These are phyloP conservation scores for Dorcus parallelipipedus DNA, from an alignment of 2,888 invertebrate genomes.

Conservation along the genomic window DNA sequence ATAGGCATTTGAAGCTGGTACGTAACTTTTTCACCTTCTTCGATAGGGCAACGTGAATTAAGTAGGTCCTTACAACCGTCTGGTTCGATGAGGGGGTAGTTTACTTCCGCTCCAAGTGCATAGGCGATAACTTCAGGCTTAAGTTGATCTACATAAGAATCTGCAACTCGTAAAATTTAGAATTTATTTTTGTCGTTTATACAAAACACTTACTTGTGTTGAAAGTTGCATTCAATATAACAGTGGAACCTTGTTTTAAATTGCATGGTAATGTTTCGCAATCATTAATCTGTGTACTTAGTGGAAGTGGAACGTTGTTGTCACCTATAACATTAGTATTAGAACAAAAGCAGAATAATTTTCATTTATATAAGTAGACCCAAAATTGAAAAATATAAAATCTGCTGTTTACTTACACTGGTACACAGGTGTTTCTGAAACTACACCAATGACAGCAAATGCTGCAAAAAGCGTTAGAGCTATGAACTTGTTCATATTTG, in stretches of 20 bases:
- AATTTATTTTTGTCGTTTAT: neutral
- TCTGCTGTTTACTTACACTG: too few relatives aligned
- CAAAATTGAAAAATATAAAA: too few relatives aligned
- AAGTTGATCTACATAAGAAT: neutral
- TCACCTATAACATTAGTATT: neutral
- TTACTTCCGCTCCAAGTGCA: neutral
- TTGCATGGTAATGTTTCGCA: neutral
- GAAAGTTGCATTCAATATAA: neutral
- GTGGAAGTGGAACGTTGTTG: neutral
- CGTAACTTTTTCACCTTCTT: neutral
- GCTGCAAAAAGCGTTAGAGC: too few relatives aligned
- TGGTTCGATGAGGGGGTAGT: constrained; percentile 1
- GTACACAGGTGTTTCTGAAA: too few relatives aligned
- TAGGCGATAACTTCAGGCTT: neutral
- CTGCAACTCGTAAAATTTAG: neutral
- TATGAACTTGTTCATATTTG: too few relatives aligned
- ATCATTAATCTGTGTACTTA: neutral
- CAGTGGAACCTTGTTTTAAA: neutral
- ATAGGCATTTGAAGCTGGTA: constrained; percentile 2
- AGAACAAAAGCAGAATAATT: too few relatives aligned
- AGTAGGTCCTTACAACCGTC: constrained; percentile 2
- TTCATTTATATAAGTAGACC: too few relatives aligned
- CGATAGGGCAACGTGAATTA: constrained; percentile 1
- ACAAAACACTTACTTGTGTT: neutral
- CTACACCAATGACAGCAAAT: too few relatives aligned